These are phyloP conservation scores for Geococcyx californianus DNA, from an alignment of 2,113 vertebrate genomes.

Conservation along the genomic window DNA sequence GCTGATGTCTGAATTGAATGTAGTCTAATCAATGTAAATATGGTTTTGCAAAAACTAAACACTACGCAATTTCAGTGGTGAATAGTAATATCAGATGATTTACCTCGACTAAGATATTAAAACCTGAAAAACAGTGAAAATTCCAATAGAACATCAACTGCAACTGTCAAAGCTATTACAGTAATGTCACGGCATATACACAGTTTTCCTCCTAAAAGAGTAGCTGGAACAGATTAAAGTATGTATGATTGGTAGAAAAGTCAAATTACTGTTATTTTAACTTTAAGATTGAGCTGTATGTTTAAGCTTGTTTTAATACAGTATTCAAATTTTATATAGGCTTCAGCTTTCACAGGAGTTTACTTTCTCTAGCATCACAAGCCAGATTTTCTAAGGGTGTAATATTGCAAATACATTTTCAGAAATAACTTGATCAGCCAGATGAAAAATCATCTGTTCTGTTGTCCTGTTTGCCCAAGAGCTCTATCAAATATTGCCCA, in stretches of 20 bases:
- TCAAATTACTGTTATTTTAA: conserved; percentile 36
- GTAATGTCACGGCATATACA: not conserved
- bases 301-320: not conserved
- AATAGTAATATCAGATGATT: conserved; percentile 36
- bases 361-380: not conserved
- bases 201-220: conserved; percentile 2
- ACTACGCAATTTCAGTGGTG: conserved; percentile 21
- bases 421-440: not conserved
- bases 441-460: not conserved
- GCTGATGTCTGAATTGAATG: not conserved
- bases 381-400: not conserved
- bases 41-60: not conserved
- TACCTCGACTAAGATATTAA: conserved; percentile 41
- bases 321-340: not conserved
- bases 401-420: not conserved
- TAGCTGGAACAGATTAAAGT: conserved; percentile 26
- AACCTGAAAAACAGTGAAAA: conserved; percentile 21
- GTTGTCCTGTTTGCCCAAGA: not conserved
- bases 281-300: not conserved
- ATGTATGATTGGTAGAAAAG: not conserved
- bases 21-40: conserved; percentile 54
- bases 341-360: not conserved
- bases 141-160: conserved; percentile 12
- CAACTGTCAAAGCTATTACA: conserved; percentile 36
- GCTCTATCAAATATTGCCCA: not conserved